Evolutionary conservation across 2,113 vertebrate genomes (phyloP), one percentile per base, ranked within the genome.

Genomic region (Corvus cornix): DNA sequence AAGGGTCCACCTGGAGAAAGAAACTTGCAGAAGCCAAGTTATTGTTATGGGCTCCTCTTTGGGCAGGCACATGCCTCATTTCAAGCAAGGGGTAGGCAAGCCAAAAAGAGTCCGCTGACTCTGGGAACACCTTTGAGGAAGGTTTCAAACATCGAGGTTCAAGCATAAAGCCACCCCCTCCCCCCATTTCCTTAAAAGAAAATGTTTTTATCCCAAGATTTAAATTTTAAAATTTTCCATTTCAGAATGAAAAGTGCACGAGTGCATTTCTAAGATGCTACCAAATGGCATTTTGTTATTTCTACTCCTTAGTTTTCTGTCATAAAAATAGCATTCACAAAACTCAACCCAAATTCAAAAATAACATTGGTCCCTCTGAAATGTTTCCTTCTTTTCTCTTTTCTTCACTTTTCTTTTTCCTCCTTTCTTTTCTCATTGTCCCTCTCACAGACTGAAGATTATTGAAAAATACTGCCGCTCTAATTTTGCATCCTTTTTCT

Each of bases 251-350:
- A 48, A 76, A 92, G 77, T 69, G 59, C 53, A 79, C 46, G 20
- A 84, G 62, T 66, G 70, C 64, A 24, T 93, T 96, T 93, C 66
- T 73, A 87, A 43, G 52, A 60, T 76, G 91, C 33, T 83, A 95
- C 56, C 86, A 93, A 93, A 81, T 75, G 84, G 58, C 74, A 82
- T 89, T 95, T 87, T 94, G 73, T 90, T 85, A 89, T 87, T 90
- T 66, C 72, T 78, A 26, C 78, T 74, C 86, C 91, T 72, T n/a
- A 81, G 68, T 56, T 89, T 92, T 89, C 80, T 82, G 66, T 76
- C 73, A 76, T n/a, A 94, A 93, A 95, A 86, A 96, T 52, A 93
- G 68, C 14, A 5, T 44, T 74, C 56, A 21, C 56, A 68, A 87
- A 95, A 93, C 37, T 64, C 93, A 95, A 46, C 63, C 73, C 77